Evolutionary conservation across 2,888 invertebrate genomes (phyloP).

Genomic region (Teleogryllus oceanicus): DNA sequence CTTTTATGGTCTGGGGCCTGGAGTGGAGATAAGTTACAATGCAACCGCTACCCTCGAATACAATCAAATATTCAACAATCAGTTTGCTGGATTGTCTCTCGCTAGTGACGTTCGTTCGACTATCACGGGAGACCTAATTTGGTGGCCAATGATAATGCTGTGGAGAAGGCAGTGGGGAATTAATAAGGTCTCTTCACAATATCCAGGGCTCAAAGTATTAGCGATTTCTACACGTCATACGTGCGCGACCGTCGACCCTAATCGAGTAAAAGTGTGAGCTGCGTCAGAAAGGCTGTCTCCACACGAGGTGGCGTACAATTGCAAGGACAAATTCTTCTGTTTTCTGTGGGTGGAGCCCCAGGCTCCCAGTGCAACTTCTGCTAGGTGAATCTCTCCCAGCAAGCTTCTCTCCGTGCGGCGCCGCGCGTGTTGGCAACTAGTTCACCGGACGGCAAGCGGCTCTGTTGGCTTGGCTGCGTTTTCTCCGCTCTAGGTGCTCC

Average conservation of each 20-base stretch:
- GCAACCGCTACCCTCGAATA: conserved; percentile 97
- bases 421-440: no score
- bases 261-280: conserved; percentile 99
- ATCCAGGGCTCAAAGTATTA: conserved; percentile 99
- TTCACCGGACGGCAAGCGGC: no score
- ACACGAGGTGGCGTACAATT: conserved; percentile 97
- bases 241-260: conserved; percentile 98
- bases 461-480: no score
- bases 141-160: conserved; percentile 98
- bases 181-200: conserved; percentile 98
- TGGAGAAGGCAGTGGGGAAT: conserved; percentile 95
- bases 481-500: no score
- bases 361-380: no score
- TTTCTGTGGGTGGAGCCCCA: no score
- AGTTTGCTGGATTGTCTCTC: conserved; percentile 90
- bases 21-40: conserved; percentile 99
- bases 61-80: conserved; percentile 98
- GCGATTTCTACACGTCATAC: conserved; percentile 99
- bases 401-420: no score
- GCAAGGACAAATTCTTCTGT: conserved; percentile 86
- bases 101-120: conserved; percentile 94
- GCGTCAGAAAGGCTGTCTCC: conserved; percentile 98
- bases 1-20: conserved; percentile 96
- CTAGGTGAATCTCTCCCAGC: no score
- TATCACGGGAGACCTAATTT: conserved; percentile 73